Conservation (phyloP, 2,113 vertebrate genomes). For the Danionella cerebrum region DNA sequence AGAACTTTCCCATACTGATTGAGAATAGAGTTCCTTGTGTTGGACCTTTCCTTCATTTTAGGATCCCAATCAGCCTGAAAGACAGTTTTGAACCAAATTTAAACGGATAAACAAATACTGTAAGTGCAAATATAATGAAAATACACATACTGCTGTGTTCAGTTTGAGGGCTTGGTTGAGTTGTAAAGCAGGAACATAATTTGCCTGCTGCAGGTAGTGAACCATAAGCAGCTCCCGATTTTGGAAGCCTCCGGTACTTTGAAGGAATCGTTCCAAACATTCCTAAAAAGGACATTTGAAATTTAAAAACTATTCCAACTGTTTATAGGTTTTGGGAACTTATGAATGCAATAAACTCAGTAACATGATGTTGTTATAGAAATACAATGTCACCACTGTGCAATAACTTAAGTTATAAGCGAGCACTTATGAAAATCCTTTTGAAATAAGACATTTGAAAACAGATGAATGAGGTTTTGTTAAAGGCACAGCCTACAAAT, state of each 20-base stretch:
- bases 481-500: no score
- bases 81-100: background rate
- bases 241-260: constrained; percentile 68
- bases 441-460: no score
- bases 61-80: constrained; percentile 79
- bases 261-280: constrained; percentile 80
- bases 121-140: no score
- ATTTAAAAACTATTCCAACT: background rate
- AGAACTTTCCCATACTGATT: constrained; percentile 83
- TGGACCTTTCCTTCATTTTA: constrained; percentile 73
- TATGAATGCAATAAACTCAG: no score
- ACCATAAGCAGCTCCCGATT: constrained; percentile 84
- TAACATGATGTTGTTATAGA: no score
- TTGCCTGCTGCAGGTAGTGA: constrained; percentile 83
- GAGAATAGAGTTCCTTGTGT: constrained; percentile 81
- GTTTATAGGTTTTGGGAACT: background rate
- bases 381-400: no score
- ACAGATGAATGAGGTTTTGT: no score
- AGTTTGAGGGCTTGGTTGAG: constrained; percentile 79
- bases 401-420: no score
- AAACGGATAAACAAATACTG: background rate
- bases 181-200: constrained; percentile 83
- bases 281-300: constrained; percentile 62
- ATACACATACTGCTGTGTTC: constrained; percentile 66
- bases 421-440: no score